Evolutionary conservation across 2,113 vertebrate genomes (phyloP).

Genomic region (Sebastes fasciatus): DNA sequence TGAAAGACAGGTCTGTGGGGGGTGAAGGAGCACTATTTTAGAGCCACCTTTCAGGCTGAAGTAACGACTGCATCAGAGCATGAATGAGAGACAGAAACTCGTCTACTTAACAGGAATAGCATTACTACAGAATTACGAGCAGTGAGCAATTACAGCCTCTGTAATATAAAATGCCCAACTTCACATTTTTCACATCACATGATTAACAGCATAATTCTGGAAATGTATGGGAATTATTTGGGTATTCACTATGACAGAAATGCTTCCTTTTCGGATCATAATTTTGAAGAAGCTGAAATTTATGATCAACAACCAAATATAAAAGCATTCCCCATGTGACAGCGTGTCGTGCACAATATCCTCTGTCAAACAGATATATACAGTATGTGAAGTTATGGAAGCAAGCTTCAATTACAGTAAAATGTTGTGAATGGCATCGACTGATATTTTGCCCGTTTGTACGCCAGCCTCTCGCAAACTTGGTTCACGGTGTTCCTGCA

Average conservation of each 20-base stretch:
- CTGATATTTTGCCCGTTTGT: not conserved
- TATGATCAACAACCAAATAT: not conserved
- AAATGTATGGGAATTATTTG: too few species aligned
- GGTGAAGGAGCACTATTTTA: constrained; percentile 20
- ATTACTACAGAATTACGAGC: not conserved
- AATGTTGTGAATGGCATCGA: not conserved
- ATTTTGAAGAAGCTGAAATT: not conserved
- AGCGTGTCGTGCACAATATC: not conserved
- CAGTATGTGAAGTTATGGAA: not conserved
- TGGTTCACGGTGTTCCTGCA: not conserved
- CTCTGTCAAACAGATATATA: not conserved
- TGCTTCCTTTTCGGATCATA: not conserved
- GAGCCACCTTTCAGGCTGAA: constrained; percentile 22
- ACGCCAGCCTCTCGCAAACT: not conserved
- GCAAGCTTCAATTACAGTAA: not conserved
- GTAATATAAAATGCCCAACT: not conserved
- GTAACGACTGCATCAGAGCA: not conserved
- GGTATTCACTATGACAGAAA: not conserved
- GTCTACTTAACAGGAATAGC: not conserved
- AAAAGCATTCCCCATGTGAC: not conserved
- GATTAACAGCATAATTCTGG: not conserved
- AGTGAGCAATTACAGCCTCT: not conserved
- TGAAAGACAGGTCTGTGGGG: constrained; percentile 32
- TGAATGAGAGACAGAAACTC: not conserved
- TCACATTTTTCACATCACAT: not conserved